Evolutionary conservation across 2,797 vertebrate species (phyloP).

Genomic region (Fratercula arctica): DNA sequence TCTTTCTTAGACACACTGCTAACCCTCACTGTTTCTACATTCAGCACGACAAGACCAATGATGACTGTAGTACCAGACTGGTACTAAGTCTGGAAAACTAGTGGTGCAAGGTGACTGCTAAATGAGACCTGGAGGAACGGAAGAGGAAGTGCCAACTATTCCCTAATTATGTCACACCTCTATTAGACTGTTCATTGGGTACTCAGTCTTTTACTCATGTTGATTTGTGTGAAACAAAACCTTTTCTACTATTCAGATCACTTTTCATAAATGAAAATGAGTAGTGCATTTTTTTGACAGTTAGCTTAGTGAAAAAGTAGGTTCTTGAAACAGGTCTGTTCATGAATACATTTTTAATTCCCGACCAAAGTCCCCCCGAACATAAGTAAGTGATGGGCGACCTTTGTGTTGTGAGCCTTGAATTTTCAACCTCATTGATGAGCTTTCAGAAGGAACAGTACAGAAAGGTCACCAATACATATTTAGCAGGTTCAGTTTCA

Average conservation of each 20-base stretch:
- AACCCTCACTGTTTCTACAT: not conserved
- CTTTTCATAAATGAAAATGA: not conserved
- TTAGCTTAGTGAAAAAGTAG: not conserved
- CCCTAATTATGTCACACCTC: not conserved
- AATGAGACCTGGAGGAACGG: not conserved
- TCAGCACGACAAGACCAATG: not conserved
- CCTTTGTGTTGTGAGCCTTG: constrained; percentile 53
- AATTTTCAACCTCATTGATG: constrained; percentile 35
- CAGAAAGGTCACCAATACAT: constrained; percentile 67
- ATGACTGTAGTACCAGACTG: not conserved
- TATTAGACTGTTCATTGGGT: not conserved
- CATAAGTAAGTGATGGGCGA: constrained; percentile 21
- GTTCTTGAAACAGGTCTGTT: not conserved
- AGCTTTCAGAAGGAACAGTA: constrained; percentile 51
- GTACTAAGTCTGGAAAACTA: not conserved
- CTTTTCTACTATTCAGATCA: not conserved
- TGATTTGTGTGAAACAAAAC: not conserved
- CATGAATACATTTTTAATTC: not conserved
- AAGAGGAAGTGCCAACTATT: not conserved
- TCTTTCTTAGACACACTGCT: not conserved
- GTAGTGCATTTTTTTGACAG: not conserved
- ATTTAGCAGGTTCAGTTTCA: constrained; percentile 62
- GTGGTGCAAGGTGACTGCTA: not conserved
- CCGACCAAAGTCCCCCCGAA: not conserved
- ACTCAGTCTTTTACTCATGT: not conserved